Conservation (phyloP, 2,797 vertebrate species). For the Protonibea diacanthus region DNA sequence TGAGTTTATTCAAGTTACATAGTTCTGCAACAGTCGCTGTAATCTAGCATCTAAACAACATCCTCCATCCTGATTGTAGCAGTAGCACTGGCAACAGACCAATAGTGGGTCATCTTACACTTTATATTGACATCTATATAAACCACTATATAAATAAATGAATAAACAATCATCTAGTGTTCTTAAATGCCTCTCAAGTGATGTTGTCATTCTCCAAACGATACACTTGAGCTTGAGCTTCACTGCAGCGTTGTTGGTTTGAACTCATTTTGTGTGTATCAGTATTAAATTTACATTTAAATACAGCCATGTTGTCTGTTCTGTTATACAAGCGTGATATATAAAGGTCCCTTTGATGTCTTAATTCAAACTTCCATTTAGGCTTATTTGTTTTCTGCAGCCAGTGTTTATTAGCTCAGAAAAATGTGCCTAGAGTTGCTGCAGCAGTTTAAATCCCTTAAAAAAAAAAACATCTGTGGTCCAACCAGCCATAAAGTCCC, state of each 20-base stretch:
- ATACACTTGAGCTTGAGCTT: not conserved
- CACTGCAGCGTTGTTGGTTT: not conserved
- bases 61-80: conserved; percentile 7
- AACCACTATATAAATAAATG: not conserved
- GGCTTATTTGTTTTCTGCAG: conserved; percentile 5
- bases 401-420: conserved; percentile 20
- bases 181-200: not conserved
- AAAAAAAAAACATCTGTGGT: conserved; percentile 22
- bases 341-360: not conserved
- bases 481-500: not conserved
- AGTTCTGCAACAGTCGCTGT: not conserved
- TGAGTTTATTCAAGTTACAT: not conserved
- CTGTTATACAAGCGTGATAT: not conserved
- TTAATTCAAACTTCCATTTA: not conserved
- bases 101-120: conserved; percentile 3
- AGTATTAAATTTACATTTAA: not conserved
- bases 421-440: conserved; percentile 2
- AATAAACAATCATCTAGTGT: not conserved
- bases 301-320: not conserved
- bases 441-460: not conserved
- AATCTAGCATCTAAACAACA: not conserved
- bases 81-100: conserved; percentile 3
- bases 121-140: conserved; percentile 10
- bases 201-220: conserved; percentile 8
- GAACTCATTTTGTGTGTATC: not conserved